Base-by-base conservation (phyloP, 1,140 invertebrate genomes). In the Mylabris phalerata region DNA sequence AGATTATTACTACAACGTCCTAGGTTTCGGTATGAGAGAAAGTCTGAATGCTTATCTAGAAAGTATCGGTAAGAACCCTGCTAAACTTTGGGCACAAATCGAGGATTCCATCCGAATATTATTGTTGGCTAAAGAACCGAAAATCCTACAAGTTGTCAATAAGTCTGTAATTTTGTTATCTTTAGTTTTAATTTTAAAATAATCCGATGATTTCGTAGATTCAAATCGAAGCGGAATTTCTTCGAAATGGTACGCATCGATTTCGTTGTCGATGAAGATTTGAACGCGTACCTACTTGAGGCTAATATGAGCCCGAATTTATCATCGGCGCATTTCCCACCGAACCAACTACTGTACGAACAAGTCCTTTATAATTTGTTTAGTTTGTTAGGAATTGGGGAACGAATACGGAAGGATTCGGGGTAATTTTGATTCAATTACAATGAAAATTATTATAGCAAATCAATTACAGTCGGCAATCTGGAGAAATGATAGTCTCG, bases 281-380 rank as follows among this genome's bases (percentile, higher is more conserved):
- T 97, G 0, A 90, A 92, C 47, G 87, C 97, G 2, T 92, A 85
- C 67, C 76, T 96, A 2, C 88, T 98, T 84, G 95, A 98, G 75
- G 95, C 92, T 1, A 98, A 98, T 72, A 98, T 98, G 95, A 96
- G 93, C 27, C 96, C 95, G 0, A 98, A 98, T 78, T 78, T 98
- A 24, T 95, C 92, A 0, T 96, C 94, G 0, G 86, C 87, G 0
- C 94, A 98, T 77, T 98, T 90, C 74, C 84, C 86, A 43, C 86
- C 84, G 0, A 98, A 98, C 73, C 83, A 84, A 57, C 71, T 93
- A 7, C 72, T 98, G 0, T 98, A 98, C 64, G 90, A 98, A 68
- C 93, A 98, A 78, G 89, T 98, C 3, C 65, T 98, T 3, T 95
- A 87, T 69, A 95, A 90, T 73, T 68, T 94, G 41, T 84, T 98